Conservation (phyloP, 1,140 invertebrate species). For the Bicyclus anynana region DNA sequence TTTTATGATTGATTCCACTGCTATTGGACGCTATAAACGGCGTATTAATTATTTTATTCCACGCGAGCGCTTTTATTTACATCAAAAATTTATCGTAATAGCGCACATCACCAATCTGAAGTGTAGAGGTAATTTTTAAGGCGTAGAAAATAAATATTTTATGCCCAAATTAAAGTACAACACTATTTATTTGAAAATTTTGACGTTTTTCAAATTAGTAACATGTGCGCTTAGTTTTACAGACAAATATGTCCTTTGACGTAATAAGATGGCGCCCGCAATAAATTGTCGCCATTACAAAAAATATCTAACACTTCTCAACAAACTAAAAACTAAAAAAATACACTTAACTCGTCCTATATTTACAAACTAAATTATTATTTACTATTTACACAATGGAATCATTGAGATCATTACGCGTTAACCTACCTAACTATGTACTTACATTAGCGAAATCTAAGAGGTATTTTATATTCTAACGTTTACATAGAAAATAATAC, state of each 20-base stretch:
- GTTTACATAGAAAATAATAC: constrained; percentile 67
- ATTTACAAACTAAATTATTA: constrained; percentile 31
- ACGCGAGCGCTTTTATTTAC: constrained; percentile 2
- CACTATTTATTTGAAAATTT: background rate
- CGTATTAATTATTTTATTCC: constrained; percentile 24
- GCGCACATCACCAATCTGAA: background rate
- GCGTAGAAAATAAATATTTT: no score
- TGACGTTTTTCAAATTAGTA: background rate
- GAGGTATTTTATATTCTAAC: constrained; percentile 44
- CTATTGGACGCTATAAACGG: constrained; percentile 69
- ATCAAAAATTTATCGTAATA: background rate
- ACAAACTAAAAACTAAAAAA: constrained; percentile 33
- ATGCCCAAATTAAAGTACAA: no score
- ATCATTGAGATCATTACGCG: constrained; percentile 74
- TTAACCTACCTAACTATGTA: constrained; percentile 41
- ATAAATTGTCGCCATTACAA: constrained; percentile 24
- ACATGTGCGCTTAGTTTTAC: background rate
- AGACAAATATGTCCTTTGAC: background rate
- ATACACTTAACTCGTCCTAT: constrained; percentile 21
- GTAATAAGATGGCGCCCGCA: constrained; percentile 13
- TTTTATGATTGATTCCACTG: constrained; percentile 51
- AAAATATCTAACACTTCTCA: constrained; percentile 42
- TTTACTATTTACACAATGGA: constrained; percentile 71
- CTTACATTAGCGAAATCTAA: constrained; percentile 52
- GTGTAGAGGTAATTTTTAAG: no score